Conservation (phyloP, 2,113 vertebrate genomes). For the Pantherophis guttatus region DNA sequence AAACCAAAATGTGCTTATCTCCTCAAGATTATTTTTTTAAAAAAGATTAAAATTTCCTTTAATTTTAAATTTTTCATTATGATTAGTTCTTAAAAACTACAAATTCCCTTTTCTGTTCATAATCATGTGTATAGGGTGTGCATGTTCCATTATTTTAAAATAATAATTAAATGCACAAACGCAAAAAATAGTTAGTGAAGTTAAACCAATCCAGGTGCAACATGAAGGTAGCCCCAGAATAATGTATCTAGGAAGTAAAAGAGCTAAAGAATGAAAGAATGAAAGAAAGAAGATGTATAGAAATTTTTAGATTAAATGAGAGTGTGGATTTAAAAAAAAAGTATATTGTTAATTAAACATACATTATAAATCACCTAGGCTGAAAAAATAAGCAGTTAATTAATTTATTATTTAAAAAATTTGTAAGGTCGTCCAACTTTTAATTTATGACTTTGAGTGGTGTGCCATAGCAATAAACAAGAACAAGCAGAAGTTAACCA, state of each 20-base stretch:
- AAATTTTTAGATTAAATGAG: background rate
- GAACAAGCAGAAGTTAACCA: background rate
- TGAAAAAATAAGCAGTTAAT: background rate
- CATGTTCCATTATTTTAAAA: background rate
- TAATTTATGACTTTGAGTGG: background rate
- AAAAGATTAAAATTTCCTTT: background rate
- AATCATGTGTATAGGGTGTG: background rate
- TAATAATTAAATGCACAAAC: background rate
- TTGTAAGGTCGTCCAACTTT: background rate
- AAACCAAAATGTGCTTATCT: constrained; percentile 66
- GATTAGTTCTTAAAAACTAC: background rate
- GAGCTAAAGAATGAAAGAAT: background rate
- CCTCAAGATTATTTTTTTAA: constrained; percentile 52
- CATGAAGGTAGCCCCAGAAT: constrained; percentile 10
- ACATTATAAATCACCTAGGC: background rate
- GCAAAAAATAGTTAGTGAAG: background rate
- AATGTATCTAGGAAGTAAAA: background rate
- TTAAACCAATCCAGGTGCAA: constrained; percentile 36
- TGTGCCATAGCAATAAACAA: background rate
- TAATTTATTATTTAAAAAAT: background rate
- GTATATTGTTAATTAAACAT: background rate
- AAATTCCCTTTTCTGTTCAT: background rate
- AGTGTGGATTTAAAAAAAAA: background rate
- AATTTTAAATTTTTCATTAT: background rate
- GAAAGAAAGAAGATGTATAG: background rate